Conservation (phyloP, 2,888 invertebrate genomes). For the Clivina fossor region DNA sequence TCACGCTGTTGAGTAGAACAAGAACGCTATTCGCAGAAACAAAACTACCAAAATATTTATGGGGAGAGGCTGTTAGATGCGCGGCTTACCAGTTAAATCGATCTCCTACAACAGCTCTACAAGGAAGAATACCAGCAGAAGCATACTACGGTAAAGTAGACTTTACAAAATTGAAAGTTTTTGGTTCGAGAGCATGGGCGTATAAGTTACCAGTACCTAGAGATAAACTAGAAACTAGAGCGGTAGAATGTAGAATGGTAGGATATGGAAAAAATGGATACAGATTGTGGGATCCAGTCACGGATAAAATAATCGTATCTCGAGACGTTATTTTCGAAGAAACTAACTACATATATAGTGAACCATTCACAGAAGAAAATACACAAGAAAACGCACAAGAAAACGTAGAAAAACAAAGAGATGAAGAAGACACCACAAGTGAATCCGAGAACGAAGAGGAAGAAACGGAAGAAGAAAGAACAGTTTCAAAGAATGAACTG, state of each 20-base stretch:
- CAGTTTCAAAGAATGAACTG: too few species aligned
- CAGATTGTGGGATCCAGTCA: slow-evolving; percentile 2
- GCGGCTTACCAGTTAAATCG: slow-evolving; percentile 26
- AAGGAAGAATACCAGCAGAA: slow-evolving; percentile 15
- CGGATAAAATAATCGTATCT: slow-evolving; percentile 1
- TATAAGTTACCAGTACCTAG: neutral
- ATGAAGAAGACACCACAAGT: too few species aligned
- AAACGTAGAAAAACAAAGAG: too few species aligned
- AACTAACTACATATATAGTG: neutral
- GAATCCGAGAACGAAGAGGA: too few species aligned
- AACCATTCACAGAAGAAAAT: neutral
- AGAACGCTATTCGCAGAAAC: slow-evolving; percentile 9
- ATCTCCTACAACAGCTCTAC: slow-evolving; percentile 20
- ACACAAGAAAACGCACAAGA: too few species aligned
- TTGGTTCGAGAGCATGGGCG: slow-evolving; percentile 25
- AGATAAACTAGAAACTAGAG: slow-evolving; percentile 1
- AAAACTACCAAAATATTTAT: slow-evolving; percentile 14
- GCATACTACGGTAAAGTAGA: slow-evolving; percentile 16
- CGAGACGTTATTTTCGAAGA: slow-evolving; percentile 12
- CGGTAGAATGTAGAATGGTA: slow-evolving; percentile 1
- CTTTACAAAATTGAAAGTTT: slow-evolving; percentile 23
- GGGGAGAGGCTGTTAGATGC: slow-evolving; percentile 24
- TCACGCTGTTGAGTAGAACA: slow-evolving; percentile 16
- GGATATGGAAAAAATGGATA: slow-evolving; percentile 4
- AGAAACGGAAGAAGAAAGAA: too few species aligned